Evolutionary conservation across 2,888 invertebrate species (phyloP).

Genomic region (Drosophila melanosoma): DNA sequence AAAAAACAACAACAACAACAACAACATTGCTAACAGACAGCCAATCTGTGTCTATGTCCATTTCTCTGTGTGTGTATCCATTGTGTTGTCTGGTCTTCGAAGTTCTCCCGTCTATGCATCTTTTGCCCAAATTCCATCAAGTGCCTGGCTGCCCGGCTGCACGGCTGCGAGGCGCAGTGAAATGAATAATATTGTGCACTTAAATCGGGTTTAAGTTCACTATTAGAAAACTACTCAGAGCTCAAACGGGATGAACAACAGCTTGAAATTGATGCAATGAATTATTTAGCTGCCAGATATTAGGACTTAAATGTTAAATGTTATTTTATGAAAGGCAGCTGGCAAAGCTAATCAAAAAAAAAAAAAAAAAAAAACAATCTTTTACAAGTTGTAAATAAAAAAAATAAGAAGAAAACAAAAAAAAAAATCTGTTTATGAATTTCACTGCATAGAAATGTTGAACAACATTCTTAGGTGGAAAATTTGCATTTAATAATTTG

Average conservation of each 20-base stretch:
- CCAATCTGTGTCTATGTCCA: neutral
- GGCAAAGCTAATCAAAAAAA: neutral
- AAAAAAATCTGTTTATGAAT: no score
- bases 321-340: neutral
- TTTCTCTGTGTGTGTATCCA: constrained; percentile 9
- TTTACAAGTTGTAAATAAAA: neutral
- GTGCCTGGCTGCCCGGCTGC: constrained; percentile 3
- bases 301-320: neutral
- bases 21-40: neutral
- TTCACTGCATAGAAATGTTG: neutral
- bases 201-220: constrained; percentile 17
- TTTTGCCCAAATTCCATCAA: constrained; percentile 37
- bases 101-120: constrained; percentile 17
- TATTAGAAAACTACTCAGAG: neutral
- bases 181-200: constrained; percentile 20
- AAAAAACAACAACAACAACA: constrained; percentile 4
- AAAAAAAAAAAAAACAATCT: no score
- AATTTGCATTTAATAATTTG: constrained; percentile 16
- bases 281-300: neutral
- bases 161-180: neutral
- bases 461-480: neutral
- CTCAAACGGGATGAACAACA: neutral
- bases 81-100: constrained; percentile 21
- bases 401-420: no score
- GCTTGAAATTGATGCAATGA: neutral